Evolutionary conservation across 2,888 invertebrate genomes (phyloP), one percentile per base, ranked within the genome.

Genomic region (Himalopsyche anomala): DNA sequence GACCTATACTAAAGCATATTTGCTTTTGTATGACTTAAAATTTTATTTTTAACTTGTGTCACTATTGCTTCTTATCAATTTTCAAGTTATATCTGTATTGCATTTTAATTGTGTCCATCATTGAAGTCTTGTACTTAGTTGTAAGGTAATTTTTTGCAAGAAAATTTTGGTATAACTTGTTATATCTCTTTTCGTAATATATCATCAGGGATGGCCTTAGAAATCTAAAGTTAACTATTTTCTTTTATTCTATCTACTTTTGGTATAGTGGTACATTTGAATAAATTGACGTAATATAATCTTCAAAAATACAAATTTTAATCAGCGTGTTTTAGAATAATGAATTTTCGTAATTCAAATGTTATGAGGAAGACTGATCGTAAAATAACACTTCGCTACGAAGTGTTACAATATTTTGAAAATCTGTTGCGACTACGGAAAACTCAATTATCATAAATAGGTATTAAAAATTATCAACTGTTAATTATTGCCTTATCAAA

Each of bases 191-290:
- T 36, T 74, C 74, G 36, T 74, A 74, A 36, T 74, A 74, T 74
- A 74, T 74, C 45, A 51, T 51, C 74, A 74, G 74, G 36, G 38
- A 74, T 38, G 74, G 74, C 74, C 74, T 74, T 74, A 74, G 74
- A 74, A 74, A 36, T 74, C 11, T 74, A 74, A 74, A 74, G 74
- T 74, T 74, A 74, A 74, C 74, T 38, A 74, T 74, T 74, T 74
- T 74, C 38, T 74, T 74, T 74, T 74, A 38, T 74, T 36, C 15
- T 38, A 74, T 74, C 74, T 74, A 28, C 28, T 51, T 45, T 45
- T 45, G 36, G 28, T 69, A 56, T n/a, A 56, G 6, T 19, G 56
- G 6, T 45, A 45, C 11, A 45, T 45, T 45, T n/a, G 56, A 56
- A 56, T 56, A 56, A 69, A 69, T 69, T 69, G 28, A 69, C 28